Evolutionary conservation across 2,113 vertebrate genomes (phyloP).

Genomic region (Crotalus tigris): DNA sequence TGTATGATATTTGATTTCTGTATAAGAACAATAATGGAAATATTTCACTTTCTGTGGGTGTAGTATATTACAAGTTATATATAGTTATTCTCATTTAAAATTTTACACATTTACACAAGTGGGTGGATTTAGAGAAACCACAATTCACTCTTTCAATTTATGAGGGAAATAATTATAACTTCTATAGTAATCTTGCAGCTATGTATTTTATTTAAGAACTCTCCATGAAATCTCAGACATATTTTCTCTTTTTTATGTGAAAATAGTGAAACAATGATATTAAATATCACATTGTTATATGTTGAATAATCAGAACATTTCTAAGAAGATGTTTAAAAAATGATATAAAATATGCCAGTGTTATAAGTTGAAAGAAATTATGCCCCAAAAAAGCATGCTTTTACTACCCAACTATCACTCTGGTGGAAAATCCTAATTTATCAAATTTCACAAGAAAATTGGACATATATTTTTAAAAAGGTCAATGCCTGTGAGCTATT

Average conservation of each 20-base stretch:
- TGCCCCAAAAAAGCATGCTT: neutral
- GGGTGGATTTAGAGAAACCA: neutral
- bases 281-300: neutral
- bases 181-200: no score
- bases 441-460: neutral
- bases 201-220: neutral
- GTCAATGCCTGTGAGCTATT: neutral
- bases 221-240: neutral
- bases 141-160: neutral
- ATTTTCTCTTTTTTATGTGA: neutral
- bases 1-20: neutral
- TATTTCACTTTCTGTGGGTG: neutral
- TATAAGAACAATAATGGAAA: neutral
- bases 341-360: neutral
- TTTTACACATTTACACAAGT: neutral
- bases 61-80: neutral
- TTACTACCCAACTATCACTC: neutral
- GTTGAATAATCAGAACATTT: neutral
- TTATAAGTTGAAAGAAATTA: neutral
- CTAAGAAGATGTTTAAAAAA: neutral
- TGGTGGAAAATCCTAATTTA: neutral
- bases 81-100: neutral
- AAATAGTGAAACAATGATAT: neutral
- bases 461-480: neutral
- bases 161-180: neutral